Conservation (phyloP, 2,888 invertebrate species). For the Dryadula phaetusa region DNA sequence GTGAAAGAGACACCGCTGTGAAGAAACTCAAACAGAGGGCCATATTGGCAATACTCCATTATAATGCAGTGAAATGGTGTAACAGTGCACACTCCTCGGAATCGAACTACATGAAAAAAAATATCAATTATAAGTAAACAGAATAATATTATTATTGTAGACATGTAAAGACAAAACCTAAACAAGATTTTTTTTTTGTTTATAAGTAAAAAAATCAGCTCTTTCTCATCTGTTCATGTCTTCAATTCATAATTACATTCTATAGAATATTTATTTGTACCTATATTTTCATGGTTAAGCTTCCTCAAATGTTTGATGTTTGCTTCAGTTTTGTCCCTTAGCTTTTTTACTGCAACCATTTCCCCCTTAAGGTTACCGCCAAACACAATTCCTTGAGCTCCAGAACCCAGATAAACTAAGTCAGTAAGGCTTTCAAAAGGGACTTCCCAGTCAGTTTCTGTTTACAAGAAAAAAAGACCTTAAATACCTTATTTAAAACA, state of each 20-base stretch:
- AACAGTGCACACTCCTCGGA: conserved; percentile 96
- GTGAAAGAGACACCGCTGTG: conserved; percentile 92
- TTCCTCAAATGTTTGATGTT: conserved; percentile 96
- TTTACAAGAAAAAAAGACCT: conserved; percentile 23
- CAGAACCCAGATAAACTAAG: conserved; percentile 95
- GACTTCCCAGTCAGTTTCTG: conserved; percentile 95
- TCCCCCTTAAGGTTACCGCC: conserved; percentile 92
- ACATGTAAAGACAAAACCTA: too few relatives aligned
- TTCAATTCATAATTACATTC: not conserved
- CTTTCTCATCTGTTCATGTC: not conserved
- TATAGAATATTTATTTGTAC: conserved; percentile 50
- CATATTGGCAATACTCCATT: conserved; percentile 99
- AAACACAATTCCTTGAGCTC: conserved; percentile 98
- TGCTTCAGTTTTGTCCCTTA: conserved; percentile 95
- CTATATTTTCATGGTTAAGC: conserved; percentile 97
- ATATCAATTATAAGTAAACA: not conserved
- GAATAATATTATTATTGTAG: not conserved
- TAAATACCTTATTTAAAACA: not conserved
- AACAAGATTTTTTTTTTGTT: too few relatives aligned
- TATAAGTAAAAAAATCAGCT: too few relatives aligned
- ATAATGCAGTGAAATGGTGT: conserved; percentile 97
- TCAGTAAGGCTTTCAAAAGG: conserved; percentile 95
- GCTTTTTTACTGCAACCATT: conserved; percentile 98
- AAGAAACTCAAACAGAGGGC: conserved; percentile 96
- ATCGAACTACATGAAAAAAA: conserved; percentile 69